Evolutionary conservation across 2,113 vertebrate genomes (phyloP), one percentile per base, ranked within the genome.

Genomic region (Lophochroa leadbeateri): DNA sequence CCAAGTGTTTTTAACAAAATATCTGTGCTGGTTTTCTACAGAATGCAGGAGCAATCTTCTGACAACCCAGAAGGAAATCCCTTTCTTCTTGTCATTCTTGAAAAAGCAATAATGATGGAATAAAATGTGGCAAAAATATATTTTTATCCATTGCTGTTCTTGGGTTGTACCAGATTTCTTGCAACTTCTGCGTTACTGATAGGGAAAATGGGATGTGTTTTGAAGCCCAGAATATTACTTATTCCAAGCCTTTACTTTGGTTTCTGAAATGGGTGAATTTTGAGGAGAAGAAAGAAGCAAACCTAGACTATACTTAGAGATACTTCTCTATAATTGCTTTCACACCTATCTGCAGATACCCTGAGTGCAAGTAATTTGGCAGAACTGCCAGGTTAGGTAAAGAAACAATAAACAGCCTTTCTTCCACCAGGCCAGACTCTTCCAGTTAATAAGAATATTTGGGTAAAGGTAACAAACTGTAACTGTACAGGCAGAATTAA

Each of bases 251-350:
- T 77, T 88, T 63, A 31, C 43, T 89, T 83, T n/a, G 50, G 21
- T 78, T 96, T 85, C 68, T 75, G 60, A 92, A 94, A 55, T 35
- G 35, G 19, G 33, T 82, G 55, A 27, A 71, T 68, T 88, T 74
- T 90, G 55, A 90, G n/a, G 57, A 84, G 39, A 71, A 58, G 86
- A 86, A 90, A 41, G 35, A 52, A 55, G 13, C 33, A 81, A 83
- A 90, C 90, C 78, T 78, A 93, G 60, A 68, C 29, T 23, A 74
- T 58, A 33, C 33, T 58, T 58, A 58, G 33, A 21, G 12, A 14
- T 58, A n/a, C 33, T 58, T 70, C 39, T 86, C 83, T 94, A 25
- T 82, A 93, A 86, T 86, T 96, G 69, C 76, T 78, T 94, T 94
- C 86, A 93, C 69, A 78, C 69, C 65, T 86, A 39, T 92, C 70